A percentile compares a stretch with the other conserved stretches of the same genome.
phyloP scores from a whole-genome alignment of 2,888 invertebrate species.

The Andrena haemorrhoa region DNA sequence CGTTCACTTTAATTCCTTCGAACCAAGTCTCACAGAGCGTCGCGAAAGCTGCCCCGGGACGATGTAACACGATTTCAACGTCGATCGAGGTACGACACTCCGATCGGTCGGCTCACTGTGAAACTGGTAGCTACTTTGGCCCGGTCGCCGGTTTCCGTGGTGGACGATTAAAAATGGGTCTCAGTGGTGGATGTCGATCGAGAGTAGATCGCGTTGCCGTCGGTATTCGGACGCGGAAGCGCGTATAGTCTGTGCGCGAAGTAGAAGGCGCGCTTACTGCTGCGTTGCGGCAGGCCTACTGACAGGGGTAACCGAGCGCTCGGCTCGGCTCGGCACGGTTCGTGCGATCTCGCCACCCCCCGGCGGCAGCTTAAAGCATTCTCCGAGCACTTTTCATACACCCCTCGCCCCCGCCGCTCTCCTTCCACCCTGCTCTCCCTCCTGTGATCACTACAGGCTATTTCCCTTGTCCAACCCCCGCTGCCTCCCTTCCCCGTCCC shows the following conservation, averaged over 20 bases:
- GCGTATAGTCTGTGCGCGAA: slow-evolving; percentile 46
- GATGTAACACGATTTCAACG: not conserved
- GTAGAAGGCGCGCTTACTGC: slow-evolving; percentile 78
- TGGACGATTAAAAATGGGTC: no score
- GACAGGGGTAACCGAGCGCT: slow-evolving; percentile 76
- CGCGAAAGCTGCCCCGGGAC: not conserved
- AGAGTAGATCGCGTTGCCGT: slow-evolving; percentile 2
- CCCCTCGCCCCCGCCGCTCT: slow-evolving; percentile 44
- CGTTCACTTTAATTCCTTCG: not conserved
- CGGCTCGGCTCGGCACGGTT: slow-evolving; percentile 75
- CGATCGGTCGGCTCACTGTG: not conserved
- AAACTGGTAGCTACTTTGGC: not conserved
- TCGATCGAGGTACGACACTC: not conserved
- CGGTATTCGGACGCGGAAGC: slow-evolving; percentile 6
- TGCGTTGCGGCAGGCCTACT: slow-evolving; percentile 82
- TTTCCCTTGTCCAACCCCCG: slow-evolving; percentile 53
- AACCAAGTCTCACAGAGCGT: not conserved
- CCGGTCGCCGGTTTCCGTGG: not conserved
- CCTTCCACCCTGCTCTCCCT: slow-evolving; percentile 39
- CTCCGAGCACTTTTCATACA: slow-evolving; percentile 79
- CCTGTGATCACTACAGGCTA: slow-evolving; percentile 66
- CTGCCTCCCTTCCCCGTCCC: not conserved
- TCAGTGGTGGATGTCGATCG: not conserved
- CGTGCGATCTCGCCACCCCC: slow-evolving; percentile 76
- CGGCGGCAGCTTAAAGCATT: slow-evolving; percentile 78